A percentile compares a stretch with the other conserved stretches of the same genome.
phyloP scores from a whole-genome alignment of 2,888 invertebrate species.

The Lasioglossum marginatum region DNA sequence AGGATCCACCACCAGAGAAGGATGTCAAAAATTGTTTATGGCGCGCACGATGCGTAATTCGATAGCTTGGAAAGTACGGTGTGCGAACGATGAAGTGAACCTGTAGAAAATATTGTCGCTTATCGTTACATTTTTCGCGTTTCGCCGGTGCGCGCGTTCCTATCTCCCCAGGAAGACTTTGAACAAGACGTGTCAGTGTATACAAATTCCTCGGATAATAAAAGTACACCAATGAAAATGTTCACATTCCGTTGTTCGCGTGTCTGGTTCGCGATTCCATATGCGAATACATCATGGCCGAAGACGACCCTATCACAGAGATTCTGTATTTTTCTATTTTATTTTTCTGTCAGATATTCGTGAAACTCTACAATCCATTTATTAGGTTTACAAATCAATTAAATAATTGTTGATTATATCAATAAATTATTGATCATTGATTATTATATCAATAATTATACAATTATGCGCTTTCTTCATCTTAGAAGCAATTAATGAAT shows the following conservation, averaged over 20 bases:
- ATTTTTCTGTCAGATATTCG: not conserved
- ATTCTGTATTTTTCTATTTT: not conserved
- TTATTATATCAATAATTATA: not conserved
- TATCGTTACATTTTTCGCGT: conserved; percentile 14
- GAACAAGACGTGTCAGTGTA: conserved; percentile 27
- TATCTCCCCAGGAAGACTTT: conserved; percentile 38
- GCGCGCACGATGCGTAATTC: not conserved
- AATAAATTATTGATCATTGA: not conserved
- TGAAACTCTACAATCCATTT: not conserved
- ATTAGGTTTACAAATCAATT: not conserved
- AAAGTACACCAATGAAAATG: conserved; percentile 43
- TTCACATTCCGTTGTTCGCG: conserved; percentile 28
- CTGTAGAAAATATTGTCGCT: conserved; percentile 7
- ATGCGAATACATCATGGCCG: not conserved
- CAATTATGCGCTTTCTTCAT: not conserved
- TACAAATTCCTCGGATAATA: conserved; percentile 35
- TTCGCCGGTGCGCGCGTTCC: conserved; percentile 17
- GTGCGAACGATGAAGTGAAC: not conserved
- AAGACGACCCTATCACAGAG: not conserved
- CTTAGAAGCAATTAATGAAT: no score
- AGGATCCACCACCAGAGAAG: no score
- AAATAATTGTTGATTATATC: no score
- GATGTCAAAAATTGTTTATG: not conserved
- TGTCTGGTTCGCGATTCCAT: conserved; percentile 26
- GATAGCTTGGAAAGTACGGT: not conserved